Percentiles rank a stretch among this genome's conserved stretches.
Conservation (phyloP, 2,113 vertebrate genomes). For the Agelaius tricolor region DNA sequence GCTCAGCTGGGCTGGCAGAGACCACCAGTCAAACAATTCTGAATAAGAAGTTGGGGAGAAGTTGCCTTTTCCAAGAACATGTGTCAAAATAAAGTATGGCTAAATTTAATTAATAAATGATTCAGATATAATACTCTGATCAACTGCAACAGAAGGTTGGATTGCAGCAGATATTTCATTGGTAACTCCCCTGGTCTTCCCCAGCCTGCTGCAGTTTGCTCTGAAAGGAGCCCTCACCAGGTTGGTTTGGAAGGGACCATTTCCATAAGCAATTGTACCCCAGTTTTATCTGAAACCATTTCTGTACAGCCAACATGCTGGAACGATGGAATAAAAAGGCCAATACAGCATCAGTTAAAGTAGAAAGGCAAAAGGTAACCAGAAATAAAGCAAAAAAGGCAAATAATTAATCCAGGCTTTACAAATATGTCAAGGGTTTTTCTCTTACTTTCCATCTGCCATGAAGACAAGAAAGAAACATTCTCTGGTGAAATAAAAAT, state of each 20-base stretch:
- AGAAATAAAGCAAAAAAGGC: background rate
- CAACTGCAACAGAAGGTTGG: background rate
- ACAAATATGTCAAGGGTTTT: background rate
- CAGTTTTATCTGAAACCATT: background rate
- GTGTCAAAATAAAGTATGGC: background rate
- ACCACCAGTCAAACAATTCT: fast-evolving
- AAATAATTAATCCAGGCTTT: background rate
- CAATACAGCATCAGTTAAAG: background rate
- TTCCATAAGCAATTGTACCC: background rate
- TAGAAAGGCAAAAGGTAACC: background rate
- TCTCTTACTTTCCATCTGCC: background rate
- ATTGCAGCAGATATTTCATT: background rate
- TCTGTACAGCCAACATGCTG: background rate
- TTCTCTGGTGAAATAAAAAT: background rate
- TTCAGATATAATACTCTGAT: background rate
- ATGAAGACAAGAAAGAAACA: background rate
- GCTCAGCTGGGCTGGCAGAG: background rate
- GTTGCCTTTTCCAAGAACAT: background rate
- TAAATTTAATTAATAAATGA: background rate
- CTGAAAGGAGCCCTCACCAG: background rate
- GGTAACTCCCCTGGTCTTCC: background rate
- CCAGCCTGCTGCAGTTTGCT: background rate
- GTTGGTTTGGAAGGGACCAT: background rate
- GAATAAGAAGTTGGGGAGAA: background rate
- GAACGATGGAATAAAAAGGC: background rate